Evolutionary conservation across 1,140 invertebrate species (phyloP).

Genomic region (Helicoverpa armigera): DNA sequence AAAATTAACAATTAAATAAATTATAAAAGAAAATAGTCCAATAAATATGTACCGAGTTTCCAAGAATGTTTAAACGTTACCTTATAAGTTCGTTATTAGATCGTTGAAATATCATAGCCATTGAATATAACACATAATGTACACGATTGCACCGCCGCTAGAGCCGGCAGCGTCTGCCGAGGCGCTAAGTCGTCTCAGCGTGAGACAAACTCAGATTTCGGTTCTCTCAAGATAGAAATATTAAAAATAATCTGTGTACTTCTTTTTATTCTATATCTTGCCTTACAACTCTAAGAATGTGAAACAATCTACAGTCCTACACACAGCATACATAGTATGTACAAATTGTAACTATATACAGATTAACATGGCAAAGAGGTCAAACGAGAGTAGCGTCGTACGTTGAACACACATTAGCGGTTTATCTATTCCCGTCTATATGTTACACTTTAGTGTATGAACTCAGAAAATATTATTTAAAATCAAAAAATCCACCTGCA

Average conservation of each 20-base stretch:
- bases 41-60: slow-evolving; percentile 43
- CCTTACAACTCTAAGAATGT: slow-evolving; percentile 73
- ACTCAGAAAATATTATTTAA: too few species aligned
- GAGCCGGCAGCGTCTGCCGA: background rate
- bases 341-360: slow-evolving; percentile 82
- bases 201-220: background rate
- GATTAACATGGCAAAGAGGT: slow-evolving; percentile 72
- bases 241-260: slow-evolving; percentile 63
- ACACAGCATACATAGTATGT: slow-evolving; percentile 84
- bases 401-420: slow-evolving; percentile 61
- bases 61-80: slow-evolving; percentile 23
- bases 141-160: slow-evolving; percentile 62
- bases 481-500: too few species aligned
- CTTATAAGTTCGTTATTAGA: slow-evolving; percentile 49
- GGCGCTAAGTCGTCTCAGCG: background rate
- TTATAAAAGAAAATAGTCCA: slow-evolving; percentile 50
- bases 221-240: slow-evolving; percentile 44
- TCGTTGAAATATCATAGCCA: slow-evolving; percentile 61
- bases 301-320: slow-evolving; percentile 81
- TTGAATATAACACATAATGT: slow-evolving; percentile 50
- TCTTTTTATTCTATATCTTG: slow-evolving; percentile 64
- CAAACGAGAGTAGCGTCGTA: slow-evolving; percentile 58
- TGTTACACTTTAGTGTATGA: slow-evolving; percentile 8
- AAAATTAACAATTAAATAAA: slow-evolving; percentile 56
- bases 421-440: slow-evolving; percentile 26